Evolutionary conservation across 2,888 invertebrate genomes (phyloP), one percentile per base, ranked within the genome.

Genomic region (Ischnura elegans): DNA sequence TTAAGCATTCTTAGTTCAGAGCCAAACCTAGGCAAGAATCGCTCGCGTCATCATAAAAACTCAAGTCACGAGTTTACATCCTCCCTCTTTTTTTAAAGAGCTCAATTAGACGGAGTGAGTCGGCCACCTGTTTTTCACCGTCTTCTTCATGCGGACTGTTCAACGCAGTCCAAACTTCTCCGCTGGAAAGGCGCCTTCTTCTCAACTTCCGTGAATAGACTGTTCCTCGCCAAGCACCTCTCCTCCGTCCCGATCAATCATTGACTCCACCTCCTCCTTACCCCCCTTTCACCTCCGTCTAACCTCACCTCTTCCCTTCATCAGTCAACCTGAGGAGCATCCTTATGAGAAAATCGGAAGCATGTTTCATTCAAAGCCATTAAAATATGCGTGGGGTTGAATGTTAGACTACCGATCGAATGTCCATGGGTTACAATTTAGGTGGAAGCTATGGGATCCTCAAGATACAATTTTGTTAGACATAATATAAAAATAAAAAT

Each of bases 181-280:
- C 10, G 8, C 13, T 29, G 36, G 36, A 36, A 2, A 10, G 25
- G 29, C 0, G 29, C 36, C 76, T 76, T 76, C 36, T 76, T 76
- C 36, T 36, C 25, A 3, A 29, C 29, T 36, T 76, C 36, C 76
- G 29, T 29, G 76, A 36, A 76, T 76, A 36, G 76, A 76, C 76
- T 76, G 76, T 36, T 76, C 76, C 76, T 76, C 76, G 36, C 76
- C 76, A 36, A 29, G 76, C 76, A 76, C 76, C 76, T 36, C 36
- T 29, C 76, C 76, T 76, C 76, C 76, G 29, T 8, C n/a, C 16
- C 76, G 76, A 76, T 76, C 76, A 76, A 76, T 76, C 76, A 16
- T 76, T 76, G 36, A 76, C 76, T 76, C 76, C 36, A 13, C 36
- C n/a, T 5, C 76, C 36, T 25, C 61, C 76, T 10, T 29, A 29